These are phyloP conservation scores for Drosophila differens DNA, from an alignment of 2,888 invertebrate species.

Conservation along the genomic window DNA sequence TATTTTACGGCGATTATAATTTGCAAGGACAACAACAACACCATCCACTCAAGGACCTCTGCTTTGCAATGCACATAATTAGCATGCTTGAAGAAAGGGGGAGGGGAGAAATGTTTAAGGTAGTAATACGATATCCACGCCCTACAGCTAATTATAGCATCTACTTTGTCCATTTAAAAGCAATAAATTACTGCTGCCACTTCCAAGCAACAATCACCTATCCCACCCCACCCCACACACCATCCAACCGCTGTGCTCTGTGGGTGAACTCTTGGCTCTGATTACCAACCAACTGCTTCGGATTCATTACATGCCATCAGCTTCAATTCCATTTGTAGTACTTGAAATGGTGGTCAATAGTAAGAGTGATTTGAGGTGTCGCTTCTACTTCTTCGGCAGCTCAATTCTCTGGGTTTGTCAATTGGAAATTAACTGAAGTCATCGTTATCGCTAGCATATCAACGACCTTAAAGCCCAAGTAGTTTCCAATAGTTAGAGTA, in stretches of 20 bases:
- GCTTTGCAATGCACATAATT: neutral
- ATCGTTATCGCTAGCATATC: neutral
- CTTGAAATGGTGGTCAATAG: slow-evolving; percentile 11
- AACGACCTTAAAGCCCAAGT: neutral
- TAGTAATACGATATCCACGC: slow-evolving; percentile 47
- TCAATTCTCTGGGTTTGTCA: neutral
- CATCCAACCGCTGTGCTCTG: neutral
- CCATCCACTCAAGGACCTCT: neutral
- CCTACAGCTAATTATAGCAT: slow-evolving; percentile 57
- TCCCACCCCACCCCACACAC: neutral
- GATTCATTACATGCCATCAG: slow-evolving; percentile 31
- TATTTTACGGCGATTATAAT: slow-evolving; percentile 56
- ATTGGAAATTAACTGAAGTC: neutral
- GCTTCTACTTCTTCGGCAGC: neutral
- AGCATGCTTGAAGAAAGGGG: neutral
- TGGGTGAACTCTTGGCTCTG: slow-evolving; percentile 9
- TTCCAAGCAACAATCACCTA: neutral
- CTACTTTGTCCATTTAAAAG: slow-evolving; percentile 28
- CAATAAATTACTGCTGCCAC: slow-evolving; percentile 21
- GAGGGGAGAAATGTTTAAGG: neutral
- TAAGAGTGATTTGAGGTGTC: neutral
- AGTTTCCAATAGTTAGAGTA: neutral
- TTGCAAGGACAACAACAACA: slow-evolving; percentile 33
- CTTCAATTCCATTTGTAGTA: slow-evolving; percentile 5
- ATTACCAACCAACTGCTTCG: slow-evolving; percentile 14